Conservation (phyloP, 64 coral and sea anemone species). For the Porites australiensis region DNA sequence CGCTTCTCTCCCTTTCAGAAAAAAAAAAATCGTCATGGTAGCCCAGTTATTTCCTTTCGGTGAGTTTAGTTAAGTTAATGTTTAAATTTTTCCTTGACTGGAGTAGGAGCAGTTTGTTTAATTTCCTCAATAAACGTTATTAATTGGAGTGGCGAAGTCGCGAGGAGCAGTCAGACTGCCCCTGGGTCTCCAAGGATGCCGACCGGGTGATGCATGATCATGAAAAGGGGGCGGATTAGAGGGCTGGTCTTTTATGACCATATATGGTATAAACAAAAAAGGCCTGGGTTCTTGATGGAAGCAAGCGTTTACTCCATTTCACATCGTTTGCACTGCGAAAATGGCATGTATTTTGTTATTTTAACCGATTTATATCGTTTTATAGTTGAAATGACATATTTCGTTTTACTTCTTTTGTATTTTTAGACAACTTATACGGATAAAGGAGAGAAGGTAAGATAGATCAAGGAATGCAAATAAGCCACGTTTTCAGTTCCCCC, state of each 20-base stretch:
- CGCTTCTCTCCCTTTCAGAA: no score
- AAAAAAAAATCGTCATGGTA: no score
- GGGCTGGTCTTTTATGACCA: neutral
- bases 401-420: conserved; percentile 26
- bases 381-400: neutral
- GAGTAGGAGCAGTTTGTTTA: no score
- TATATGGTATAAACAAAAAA: neutral
- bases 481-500: neutral
- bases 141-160: no score
- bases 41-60: no score
- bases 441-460: conserved; percentile 90
- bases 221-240: neutral
- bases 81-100: no score
- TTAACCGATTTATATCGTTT: neutral
- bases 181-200: no score
- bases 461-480: neutral
- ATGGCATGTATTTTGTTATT: conserved; percentile 26
- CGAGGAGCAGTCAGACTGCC: no score
- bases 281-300: neutral
- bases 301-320: neutral
- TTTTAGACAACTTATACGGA: conserved; percentile 84
- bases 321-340: neutral
- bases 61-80: no score
- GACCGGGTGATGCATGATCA: no score
- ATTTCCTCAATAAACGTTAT: no score